Base-by-base conservation (phyloP, 2,113 vertebrate genomes). In the Catharus minimus region DNA sequence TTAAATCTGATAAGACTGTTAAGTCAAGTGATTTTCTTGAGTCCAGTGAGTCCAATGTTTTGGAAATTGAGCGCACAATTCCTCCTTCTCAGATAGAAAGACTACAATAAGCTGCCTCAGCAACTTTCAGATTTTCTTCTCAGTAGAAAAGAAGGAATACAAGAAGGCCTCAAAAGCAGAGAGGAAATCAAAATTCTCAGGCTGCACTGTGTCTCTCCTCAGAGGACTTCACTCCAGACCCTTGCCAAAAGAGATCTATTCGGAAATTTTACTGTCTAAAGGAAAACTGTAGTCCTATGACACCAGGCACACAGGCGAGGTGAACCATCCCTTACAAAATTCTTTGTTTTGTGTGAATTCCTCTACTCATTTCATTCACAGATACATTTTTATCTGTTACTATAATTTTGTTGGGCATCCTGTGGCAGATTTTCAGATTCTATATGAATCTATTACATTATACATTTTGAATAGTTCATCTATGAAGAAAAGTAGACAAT, bases 71-170 rank as follows among this genome's bases (percentile, higher is more conserved):
- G 41, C 23, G 72, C 32, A 80, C 21, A 33, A 39, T 82, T 36
- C 62, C 57, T 66, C 11, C 15, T 26, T 62, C 44, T 84, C 49
- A 83, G 44, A 38, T 39, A 86, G 41, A 86, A 30, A 27, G 39
- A 61, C 65, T 86, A 38, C 23, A 79, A 88, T 61, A 57, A 86
- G 57, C 77, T 94, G 77, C 33, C 49, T 95, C 92, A 90, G 83
- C 90, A 95, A 57, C 38, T 82, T 90, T 57, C 41, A 65, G 38
- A 81, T 90, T 72, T 86, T 83, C 28, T 90, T 75, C 86, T 61
- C 65, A 88, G 32, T 53, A 36, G 65, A 82, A 84, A 86, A 68
- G 26, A 78, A 77, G 22, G 72, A 95, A 92, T 68, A 53, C 23
- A 71, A 94, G 19, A 30, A 75, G 61, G 80, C 44, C 69, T 94